phyloP scores from a whole-genome alignment of 2,797 vertebrate genomes.

The Pogoniulus pusillus region DNA sequence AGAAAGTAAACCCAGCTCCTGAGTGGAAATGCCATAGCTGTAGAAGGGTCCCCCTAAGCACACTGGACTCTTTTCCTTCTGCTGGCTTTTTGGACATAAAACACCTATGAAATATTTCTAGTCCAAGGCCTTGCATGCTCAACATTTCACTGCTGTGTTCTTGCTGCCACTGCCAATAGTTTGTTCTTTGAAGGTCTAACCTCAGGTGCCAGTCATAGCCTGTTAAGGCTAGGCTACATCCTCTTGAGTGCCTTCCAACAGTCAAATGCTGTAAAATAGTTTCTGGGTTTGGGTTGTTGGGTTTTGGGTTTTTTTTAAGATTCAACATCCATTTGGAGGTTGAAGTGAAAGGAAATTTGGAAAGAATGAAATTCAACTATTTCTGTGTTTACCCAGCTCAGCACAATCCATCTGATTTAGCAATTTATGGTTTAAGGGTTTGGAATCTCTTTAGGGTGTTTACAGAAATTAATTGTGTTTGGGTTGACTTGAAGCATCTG shows the following conservation, averaged over 20 bases:
- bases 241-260: not conserved
- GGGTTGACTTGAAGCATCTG: constrained; percentile 7
- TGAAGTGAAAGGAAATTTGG: constrained; percentile 35
- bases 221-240: constrained; percentile 5
- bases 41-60: not conserved
- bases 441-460: not conserved
- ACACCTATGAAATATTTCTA: not conserved
- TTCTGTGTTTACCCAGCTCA: constrained; percentile 27
- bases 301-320: not conserved
- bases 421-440: not conserved
- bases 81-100: not conserved
- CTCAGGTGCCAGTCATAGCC: not conserved
- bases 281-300: not conserved
- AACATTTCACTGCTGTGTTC: constrained; percentile 18
- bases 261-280: constrained; percentile 11
- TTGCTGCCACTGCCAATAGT: not conserved
- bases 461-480: constrained; percentile 17
- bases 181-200: constrained; percentile 32
- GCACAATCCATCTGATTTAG: not conserved
- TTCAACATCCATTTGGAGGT: constrained; percentile 43
- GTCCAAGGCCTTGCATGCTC: not conserved
- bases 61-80: not conserved
- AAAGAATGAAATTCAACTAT: constrained; percentile 44
- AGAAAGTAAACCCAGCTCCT: too few species aligned
- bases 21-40: not conserved